Percentiles rank a stretch among this genome's conserved stretches.
phyloP scores from a whole-genome alignment of 2,113 vertebrate genomes.

The Zosterops japonicus region DNA sequence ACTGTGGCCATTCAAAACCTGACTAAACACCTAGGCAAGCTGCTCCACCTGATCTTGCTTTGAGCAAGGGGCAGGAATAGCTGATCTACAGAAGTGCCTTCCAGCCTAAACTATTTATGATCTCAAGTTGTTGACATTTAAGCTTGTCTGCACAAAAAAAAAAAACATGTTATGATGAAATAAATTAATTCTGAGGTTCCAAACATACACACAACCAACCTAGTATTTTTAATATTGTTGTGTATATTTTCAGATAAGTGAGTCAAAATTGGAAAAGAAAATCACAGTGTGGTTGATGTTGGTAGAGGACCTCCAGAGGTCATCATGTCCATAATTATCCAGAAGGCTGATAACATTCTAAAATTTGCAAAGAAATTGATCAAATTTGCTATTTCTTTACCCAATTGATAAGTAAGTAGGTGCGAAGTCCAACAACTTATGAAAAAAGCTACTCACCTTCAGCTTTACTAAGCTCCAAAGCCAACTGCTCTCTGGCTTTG shows the following conservation, averaged over 20 bases:
- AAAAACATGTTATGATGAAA: neutral
- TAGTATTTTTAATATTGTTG: neutral
- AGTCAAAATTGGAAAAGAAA: neutral
- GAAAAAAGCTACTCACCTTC: constrained; percentile 79
- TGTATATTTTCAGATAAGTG: neutral
- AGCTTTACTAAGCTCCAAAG: constrained; percentile 89
- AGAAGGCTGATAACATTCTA: neutral
- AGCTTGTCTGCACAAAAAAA: neutral
- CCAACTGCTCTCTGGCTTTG: constrained; percentile 86
- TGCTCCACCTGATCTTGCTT: neutral
- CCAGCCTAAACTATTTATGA: neutral
- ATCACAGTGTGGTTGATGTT: neutral
- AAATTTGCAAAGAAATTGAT: neutral
- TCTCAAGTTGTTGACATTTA: neutral
- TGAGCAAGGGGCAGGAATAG: neutral
- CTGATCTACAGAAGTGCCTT: neutral
- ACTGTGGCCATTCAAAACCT: neutral
- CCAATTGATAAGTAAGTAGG: neutral
- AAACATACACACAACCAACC: neutral
- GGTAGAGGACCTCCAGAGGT: neutral
- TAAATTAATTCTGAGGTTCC: neutral
- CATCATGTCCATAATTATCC: neutral
- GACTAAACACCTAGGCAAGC: neutral
- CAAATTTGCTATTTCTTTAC: neutral
- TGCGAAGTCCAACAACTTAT: neutral